Conservation (phyloP, 2,113 vertebrate species). For the Amphiprion ocellaris region DNA sequence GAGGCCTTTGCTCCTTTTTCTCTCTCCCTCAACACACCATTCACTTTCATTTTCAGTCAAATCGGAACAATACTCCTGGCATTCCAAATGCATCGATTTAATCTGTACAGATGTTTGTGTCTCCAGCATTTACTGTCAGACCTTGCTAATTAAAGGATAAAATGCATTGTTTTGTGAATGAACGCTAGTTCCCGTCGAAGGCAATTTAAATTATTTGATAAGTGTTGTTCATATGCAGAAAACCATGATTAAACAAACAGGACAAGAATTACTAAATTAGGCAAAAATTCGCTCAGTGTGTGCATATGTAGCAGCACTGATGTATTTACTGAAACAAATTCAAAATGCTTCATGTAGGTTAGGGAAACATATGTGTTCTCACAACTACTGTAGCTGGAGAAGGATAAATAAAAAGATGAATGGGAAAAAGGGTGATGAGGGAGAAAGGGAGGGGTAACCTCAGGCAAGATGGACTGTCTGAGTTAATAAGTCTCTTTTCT, state of each 20-base stretch:
- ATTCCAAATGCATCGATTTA: not conserved
- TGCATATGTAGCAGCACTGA: not conserved
- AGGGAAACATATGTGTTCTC: no score
- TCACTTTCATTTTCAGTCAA: conserved; percentile 55
- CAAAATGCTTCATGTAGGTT: no score
- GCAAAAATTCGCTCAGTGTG: not conserved
- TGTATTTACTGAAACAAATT: not conserved
- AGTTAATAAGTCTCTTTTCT: no score
- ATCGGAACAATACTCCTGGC: conserved; percentile 35
- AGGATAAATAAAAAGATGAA: no score
- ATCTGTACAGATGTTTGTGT: conserved; percentile 17
- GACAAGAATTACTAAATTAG: not conserved
- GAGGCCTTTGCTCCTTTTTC: conserved; percentile 21
- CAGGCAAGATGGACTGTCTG: no score
- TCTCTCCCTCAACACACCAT: conserved; percentile 19
- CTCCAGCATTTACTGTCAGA: not conserved
- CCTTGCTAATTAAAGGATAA: conserved; percentile 4
- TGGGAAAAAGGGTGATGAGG: no score
- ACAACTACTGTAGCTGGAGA: no score
- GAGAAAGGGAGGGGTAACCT: no score
- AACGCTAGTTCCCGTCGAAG: not conserved
- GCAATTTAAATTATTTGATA: not conserved
- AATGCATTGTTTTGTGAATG: not conserved
- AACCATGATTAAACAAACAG: conserved; percentile 9
- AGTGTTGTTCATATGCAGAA: conserved; percentile 12